Conservation (phyloP, 2,113 vertebrate genomes). For the Gorsachius goisagi region DNA sequence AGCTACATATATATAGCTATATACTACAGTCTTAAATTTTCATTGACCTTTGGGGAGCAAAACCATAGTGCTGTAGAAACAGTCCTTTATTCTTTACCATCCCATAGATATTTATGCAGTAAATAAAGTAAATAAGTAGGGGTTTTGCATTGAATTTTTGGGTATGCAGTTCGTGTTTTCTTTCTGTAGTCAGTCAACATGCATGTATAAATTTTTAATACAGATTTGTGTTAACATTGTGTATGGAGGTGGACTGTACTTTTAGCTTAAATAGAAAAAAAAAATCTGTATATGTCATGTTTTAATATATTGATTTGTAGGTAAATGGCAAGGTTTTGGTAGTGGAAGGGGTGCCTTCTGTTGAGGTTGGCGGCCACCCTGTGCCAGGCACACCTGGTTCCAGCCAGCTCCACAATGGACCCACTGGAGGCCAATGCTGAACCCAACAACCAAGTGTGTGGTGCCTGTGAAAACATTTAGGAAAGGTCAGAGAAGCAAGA, state of each 20-base stretch:
- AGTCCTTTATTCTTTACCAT: background rate
- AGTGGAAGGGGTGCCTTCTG: background rate
- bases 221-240: background rate
- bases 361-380: background rate
- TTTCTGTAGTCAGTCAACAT: background rate
- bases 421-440: background rate
- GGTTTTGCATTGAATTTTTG: background rate
- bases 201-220: background rate
- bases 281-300: rapidly evolving
- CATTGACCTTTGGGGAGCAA: background rate
- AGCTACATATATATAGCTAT: background rate
- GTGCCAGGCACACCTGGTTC: background rate
- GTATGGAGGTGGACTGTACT: background rate
- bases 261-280: background rate
- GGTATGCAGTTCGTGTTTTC: background rate
- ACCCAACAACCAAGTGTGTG: background rate
- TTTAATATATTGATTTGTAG: background rate
- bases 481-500: background rate
- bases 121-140: background rate
- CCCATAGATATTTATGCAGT: background rate
- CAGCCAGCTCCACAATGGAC: background rate
- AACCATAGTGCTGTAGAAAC: background rate
- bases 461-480: background rate
- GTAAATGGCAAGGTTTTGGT: background rate
- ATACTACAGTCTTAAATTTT: background rate